Base-by-base conservation (phyloP, 2,888 invertebrate genomes). In the Limenitis arthemis region DNA sequence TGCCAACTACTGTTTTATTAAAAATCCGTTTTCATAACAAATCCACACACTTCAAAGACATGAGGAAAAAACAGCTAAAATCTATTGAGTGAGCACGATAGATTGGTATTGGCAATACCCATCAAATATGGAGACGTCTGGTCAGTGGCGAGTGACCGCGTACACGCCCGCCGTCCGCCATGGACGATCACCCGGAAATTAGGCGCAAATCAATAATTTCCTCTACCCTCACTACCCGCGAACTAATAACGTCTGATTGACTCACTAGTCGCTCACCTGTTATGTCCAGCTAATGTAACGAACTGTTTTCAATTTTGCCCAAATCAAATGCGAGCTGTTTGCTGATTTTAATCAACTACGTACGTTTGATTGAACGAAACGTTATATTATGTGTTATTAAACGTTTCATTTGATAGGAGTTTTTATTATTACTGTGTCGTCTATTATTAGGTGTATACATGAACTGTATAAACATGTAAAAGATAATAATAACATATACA, bases 141-240 rank as follows among this genome's bases (percentile, higher is more conserved):
- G 51, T 60, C 64, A 61, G 60, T 65, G 59, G 66, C 67, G 59
- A 60, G 57, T 68, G 72, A 79, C 80, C 80, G 70, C 79, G 73
- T 66, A 44, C 66, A 74, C 80, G 75, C 79, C 79, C 71, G 63
- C 64, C 63, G 66, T 69, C 71, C 75, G 68, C 61, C 54, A 39
- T 58, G 55, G 58, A 48, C 60, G 65, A 71, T 72, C 72, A 69
- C 59, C 70, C 80, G 84, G 84, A 85, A 76, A 85, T 85, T 83
- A 80, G 77, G 67, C 67, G 63, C 79, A 74, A 83, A 81, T 84
- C 84, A 75, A 83, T 84, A 82, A 85, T 83, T 83, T 84, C 83
- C 70, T 63, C 58, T 59, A 59, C 67, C 67, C 71, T 72, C 69
- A 44, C 72, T 72, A 50, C 66, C 64, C 68, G 57, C 54, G 53